phyloP scores from a whole-genome alignment of 2,797 vertebrate species.

The Xenopus petersii region DNA sequence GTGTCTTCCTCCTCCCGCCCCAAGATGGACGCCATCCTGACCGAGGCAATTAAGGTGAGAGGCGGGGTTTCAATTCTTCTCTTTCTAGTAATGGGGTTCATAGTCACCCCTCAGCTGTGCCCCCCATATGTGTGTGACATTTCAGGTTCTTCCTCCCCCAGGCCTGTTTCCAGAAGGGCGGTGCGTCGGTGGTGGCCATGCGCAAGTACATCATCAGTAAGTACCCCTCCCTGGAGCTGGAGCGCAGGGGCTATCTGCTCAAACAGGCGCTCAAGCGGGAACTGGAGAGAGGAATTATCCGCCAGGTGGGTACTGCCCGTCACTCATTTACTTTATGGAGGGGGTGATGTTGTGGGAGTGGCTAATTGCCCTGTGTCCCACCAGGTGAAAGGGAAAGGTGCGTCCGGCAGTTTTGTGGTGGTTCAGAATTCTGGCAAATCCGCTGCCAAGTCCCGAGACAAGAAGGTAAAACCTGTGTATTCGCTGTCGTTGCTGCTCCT shows the following conservation, averaged over 20 bases:
- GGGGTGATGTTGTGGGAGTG: no score
- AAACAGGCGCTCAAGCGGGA: slow-evolving; percentile 91
- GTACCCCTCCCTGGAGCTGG: slow-evolving; percentile 88
- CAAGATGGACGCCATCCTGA: slow-evolving; percentile 90
- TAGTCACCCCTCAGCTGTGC: no score
- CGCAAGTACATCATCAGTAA: slow-evolving; percentile 90
- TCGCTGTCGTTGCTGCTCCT: no score
- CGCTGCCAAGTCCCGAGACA: slow-evolving; percentile 68
- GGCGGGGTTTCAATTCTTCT: slow-evolving; percentile 27
- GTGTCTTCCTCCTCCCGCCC: slow-evolving; percentile 80
- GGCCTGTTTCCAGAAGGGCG: slow-evolving; percentile 81
- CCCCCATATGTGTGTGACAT: no score
- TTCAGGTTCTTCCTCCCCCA: no score
- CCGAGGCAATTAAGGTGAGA: slow-evolving; percentile 86
- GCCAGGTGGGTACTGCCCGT: slow-evolving; percentile 72
- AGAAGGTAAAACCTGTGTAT: slow-evolving; percentile 62
- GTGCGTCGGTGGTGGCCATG: slow-evolving; percentile 85
- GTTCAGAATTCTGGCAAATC: slow-evolving; percentile 75
- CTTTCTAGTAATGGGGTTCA: no score
- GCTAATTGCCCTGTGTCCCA: background rate
- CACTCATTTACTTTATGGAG: no score
- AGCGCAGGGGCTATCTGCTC: slow-evolving; percentile 83
- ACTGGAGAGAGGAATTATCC: slow-evolving; percentile 87
- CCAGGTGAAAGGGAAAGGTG: slow-evolving; percentile 95
- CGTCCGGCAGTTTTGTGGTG: slow-evolving; percentile 89